Percentiles rank a stretch among this genome's conserved stretches.
Conservation (phyloP, 2,797 vertebrate genomes). For the Myotis pilosus region DNA sequence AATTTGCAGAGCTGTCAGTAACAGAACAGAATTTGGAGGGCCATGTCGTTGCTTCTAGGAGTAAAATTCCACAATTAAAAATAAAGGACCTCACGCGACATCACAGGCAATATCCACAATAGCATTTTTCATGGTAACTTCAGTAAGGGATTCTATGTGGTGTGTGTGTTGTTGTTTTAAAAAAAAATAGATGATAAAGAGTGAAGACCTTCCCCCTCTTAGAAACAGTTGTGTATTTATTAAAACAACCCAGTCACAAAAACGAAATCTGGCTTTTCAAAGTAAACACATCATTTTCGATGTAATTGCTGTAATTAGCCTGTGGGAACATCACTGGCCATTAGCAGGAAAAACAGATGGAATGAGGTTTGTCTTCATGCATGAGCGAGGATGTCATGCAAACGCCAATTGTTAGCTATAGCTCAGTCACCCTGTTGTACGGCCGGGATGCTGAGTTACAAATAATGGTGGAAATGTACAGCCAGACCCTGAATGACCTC, state of each 20-base stretch:
- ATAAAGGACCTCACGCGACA: not conserved
- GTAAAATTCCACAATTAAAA: not conserved
- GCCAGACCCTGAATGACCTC: not conserved
- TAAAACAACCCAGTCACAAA: not conserved
- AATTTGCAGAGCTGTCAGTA: not conserved
- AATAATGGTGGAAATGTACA: not conserved
- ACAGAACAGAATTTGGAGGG: not conserved
- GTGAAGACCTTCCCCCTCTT: not conserved
- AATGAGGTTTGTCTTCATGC: slow-evolving; percentile 23
- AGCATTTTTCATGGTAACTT: not conserved
- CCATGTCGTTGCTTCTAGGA: not conserved
- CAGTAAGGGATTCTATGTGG: not conserved
- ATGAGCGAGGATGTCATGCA: not conserved
- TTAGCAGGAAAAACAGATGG: slow-evolving; percentile 43
- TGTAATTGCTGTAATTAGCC: slow-evolving; percentile 42
- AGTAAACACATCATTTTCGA: slow-evolving; percentile 21
- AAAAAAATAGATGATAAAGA: not conserved
- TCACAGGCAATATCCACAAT: not conserved
- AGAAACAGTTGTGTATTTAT: not conserved
- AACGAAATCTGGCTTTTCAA: slow-evolving; percentile 9
- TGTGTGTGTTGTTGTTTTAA: not conserved
- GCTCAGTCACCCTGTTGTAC: not conserved
- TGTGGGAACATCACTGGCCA: slow-evolving; percentile 3
- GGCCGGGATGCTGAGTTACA: not conserved
- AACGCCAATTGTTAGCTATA: not conserved